Evolutionary conservation across 1,140 invertebrate species (phyloP), one percentile per base, ranked within the genome.

Genomic region (Sycophila sp.): DNA sequence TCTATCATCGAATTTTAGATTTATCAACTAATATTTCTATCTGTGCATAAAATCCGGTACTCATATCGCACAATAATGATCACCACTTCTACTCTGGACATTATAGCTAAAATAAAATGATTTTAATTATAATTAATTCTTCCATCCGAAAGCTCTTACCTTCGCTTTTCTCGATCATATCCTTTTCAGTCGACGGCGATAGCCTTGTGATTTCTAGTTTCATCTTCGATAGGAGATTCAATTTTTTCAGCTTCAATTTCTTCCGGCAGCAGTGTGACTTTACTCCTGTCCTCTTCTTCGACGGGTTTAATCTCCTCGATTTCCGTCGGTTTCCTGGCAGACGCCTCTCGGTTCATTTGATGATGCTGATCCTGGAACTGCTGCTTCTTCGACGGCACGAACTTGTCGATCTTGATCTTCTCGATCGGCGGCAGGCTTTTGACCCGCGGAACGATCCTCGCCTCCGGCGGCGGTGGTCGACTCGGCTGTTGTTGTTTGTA

Each of bases 171-270:
- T 78, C 42, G 13, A 85, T 81, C 38, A 85, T 67, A 45, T 85
- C 81, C 49, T 83, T 82, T 53, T 85, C 83, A n/a, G 19, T 85
- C 84, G 5, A 79, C 77, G 3, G 76, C 79, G 10, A 85, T 80
- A n/a, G 73, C 45, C 13, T 55, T 74, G 69, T 53, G 78, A 70
- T 28, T 51, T 1, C 1, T 30, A 1, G 28, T 4, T 11, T 66
- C 36, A 1, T 15, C 10, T 40, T 17, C 36, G 17, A 7, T 5
- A 4, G 22, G 45, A 4, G 5, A 13, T 78, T 73, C 8, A 76
- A 38, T 40, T 36, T 84, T 75, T 28, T 84, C 80, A 34, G 78
- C 75, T 38, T 83, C 78, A 10, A 78, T 69, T 55, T 80, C 78
- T 28, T n/a, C n/a, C 55, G 64, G 49, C 15, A 36, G 17, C 24